Conservation (phyloP, 2,797 vertebrate genomes). For the Mycteria americana region DNA sequence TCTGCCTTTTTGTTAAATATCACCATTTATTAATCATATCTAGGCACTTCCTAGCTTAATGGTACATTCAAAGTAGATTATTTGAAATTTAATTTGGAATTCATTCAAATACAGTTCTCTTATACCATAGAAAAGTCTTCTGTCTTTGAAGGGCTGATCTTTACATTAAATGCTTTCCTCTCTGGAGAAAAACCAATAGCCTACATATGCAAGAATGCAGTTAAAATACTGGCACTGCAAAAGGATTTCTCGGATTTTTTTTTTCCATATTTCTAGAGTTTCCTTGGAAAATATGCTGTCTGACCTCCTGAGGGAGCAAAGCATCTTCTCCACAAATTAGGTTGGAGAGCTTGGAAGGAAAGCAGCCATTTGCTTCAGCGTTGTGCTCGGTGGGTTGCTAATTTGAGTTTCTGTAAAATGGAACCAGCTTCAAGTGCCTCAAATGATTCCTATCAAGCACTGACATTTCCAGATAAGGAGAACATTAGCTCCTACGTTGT, state of each 20-base stretch:
- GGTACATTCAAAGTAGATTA: neutral
- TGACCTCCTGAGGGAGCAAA: constrained; percentile 71
- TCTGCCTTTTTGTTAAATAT: neutral
- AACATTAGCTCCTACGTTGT: neutral
- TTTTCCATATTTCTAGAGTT: constrained; percentile 12
- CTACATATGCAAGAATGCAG: neutral
- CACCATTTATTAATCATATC: neutral
- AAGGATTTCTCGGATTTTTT: neutral
- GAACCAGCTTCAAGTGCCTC: constrained; percentile 46
- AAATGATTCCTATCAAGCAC: neutral
- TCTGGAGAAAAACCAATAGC: neutral
- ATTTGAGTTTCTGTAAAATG: constrained; percentile 59
- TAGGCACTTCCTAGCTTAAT: neutral
- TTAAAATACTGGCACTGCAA: constrained; percentile 1
- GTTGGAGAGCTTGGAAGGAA: constrained; percentile 33
- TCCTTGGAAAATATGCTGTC: constrained; percentile 57
- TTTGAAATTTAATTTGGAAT: constrained; percentile 8
- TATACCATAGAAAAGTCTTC: neutral
- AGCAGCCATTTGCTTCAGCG: constrained; percentile 49
- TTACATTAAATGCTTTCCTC: neutral
- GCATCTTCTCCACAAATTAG: constrained; percentile 56
- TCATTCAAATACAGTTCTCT: neutral
- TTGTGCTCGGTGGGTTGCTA: constrained; percentile 33
- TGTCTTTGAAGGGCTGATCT: neutral
- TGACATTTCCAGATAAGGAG: constrained; percentile 39